Evolutionary conservation across 2,113 vertebrate species (phyloP), one percentile per base, ranked within the genome.

Genomic region (Hyaena hyaena): DNA sequence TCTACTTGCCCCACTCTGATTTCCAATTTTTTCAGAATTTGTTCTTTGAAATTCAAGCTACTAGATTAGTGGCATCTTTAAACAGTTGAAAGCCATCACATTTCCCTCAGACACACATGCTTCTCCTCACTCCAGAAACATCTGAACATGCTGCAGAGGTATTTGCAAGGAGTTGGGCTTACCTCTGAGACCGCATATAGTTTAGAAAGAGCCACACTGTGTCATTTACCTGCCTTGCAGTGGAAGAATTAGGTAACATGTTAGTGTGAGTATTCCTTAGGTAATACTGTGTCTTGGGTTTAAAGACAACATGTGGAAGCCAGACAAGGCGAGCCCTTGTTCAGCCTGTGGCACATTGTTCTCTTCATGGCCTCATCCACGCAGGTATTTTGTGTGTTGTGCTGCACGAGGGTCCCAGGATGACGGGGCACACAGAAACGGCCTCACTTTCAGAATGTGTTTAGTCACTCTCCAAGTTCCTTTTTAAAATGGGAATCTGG

Each of bases 11-110:
- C 90, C 66, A 58, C 95, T 55, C 66, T 50, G 45, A 19, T 96
- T 94, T 87, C 93, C 68, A 48, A 0, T 96, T 96, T 97, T 97
- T 97, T 89, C 88, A 91, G 87, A 92, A 96, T 98, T 68, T 96
- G 48, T 91, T 94, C 96, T 97, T 87, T 98, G 90, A 97, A 68
- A 50, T 93, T 96, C 92, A 95, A 83, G 50, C 50, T 93, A 85
- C 97, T 80, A 65, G 43, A 43, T 73, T 98, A 93, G 91, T 80
- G 33, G 81, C 97, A 80, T 43, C 53, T 71, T 45, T 63, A 21
- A 69, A 31, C 61, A 43, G 58, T 80, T 88, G 93, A 98, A 96
- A 97, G 26, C 85, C 93, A 50, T 68, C 89, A 82, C 53, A 55
- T 96, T 97, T 95, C 85, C 96, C 92, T 90, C 93, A 95, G 48